Conservation (phyloP, 2,797 vertebrate species). For the Zalophus californianus region DNA sequence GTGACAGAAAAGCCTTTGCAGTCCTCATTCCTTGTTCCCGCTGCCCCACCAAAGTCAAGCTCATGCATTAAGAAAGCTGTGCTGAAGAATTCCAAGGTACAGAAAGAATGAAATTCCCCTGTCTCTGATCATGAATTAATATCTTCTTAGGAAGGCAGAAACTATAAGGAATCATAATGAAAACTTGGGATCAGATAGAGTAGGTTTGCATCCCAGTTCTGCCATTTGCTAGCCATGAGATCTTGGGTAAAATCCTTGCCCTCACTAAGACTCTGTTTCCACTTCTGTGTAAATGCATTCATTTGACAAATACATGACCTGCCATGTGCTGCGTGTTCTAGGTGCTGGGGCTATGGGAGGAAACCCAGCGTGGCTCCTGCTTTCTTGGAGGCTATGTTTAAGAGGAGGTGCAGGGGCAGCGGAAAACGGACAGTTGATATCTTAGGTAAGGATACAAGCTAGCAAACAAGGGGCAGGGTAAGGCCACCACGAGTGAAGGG, state of each 20-base stretch:
- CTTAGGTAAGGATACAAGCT: background rate
- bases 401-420: background rate
- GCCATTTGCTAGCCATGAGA: background rate
- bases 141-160: conserved; percentile 5
- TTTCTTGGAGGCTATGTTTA: background rate
- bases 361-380: fast-evolving
- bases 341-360: background rate
- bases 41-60: background rate
- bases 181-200: background rate
- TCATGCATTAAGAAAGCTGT: background rate
- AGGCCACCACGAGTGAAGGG: fast-evolving
- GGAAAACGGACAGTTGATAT: background rate
- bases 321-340: fast-evolving
- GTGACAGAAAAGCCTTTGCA: background rate
- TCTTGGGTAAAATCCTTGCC: background rate
- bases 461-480: background rate
- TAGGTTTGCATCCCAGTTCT: background rate
- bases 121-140: background rate
- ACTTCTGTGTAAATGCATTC: background rate
- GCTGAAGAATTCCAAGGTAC: background rate
- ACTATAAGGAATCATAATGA: background rate
- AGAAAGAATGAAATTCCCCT: background rate
- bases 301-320: background rate
- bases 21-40: background rate
- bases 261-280: background rate